Evolutionary conservation across 2,113 vertebrate species (phyloP).

Genomic region (Tonatia bakeri): DNA sequence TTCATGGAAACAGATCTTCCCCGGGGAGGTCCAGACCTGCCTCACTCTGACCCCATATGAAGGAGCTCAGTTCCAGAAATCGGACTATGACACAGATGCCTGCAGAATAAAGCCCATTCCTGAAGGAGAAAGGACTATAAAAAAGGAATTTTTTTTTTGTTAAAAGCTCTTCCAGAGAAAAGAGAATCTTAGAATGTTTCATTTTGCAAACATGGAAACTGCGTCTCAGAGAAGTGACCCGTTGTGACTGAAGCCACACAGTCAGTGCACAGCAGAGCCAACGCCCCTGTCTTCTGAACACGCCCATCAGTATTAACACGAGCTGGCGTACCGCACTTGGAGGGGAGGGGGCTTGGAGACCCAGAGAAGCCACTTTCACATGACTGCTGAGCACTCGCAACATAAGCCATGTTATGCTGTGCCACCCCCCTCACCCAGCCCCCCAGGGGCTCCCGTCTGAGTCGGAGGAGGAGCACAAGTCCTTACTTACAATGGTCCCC

Average conservation of each 20-base stretch:
- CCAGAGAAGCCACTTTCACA: neutral
- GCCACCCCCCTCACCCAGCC: neutral
- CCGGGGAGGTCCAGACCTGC: neutral
- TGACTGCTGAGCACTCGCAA: neutral
- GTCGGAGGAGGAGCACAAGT: neutral
- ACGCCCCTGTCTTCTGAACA: rapidly evolving
- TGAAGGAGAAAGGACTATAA: neutral
- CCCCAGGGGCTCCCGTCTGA: neutral
- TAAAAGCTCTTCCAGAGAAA: neutral
- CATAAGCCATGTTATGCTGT: neutral
- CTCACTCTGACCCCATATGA: too few species aligned
- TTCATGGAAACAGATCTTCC: neutral
- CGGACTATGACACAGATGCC: neutral
- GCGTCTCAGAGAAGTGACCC: neutral
- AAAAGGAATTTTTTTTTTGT: neutral
- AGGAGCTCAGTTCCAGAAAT: neutral
- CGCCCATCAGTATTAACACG: neutral
- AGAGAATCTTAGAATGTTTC: neutral
- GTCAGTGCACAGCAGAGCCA: neutral
- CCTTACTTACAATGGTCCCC: neutral
- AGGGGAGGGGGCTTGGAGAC: neutral
- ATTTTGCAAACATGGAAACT: neutral
- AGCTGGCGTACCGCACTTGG: neutral
- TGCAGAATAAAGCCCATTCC: neutral
- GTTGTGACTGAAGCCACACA: neutral